Base-by-base conservation (phyloP, 2,888 invertebrate genomes). In the Phaonia tiefii region DNA sequence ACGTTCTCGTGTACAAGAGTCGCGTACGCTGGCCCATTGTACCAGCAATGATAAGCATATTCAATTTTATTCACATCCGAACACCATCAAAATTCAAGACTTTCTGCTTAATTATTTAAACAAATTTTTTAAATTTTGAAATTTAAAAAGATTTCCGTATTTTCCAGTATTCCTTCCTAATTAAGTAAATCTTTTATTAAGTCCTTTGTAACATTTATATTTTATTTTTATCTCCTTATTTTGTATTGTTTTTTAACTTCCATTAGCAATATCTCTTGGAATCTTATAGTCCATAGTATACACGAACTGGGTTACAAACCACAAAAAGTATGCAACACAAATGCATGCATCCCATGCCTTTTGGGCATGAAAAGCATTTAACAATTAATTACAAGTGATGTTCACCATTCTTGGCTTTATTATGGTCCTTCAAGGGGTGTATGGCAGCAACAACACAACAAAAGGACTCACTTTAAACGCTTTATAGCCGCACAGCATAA, bases 361-460 rank as follows among this genome's bases (percentile, higher is more conserved):
- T 66, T 46, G 46, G 67, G 44, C 75, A 69, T 46, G 11, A 31
- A 51, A 72, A 51, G 20, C 67, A 63, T 72, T 72, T 60, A 75
- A 67, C 25, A 79, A 71, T 75, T 79, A 75, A 67, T 79, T 79
- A 31, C 37, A 72, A 25, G 60, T 15, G 46, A 15, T 46, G 15
- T 46, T 15, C 15, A 15, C 2, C 44, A 15, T 15, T 13, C 15
- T 46, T 46, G 46, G 46, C 15, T 46, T 15, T 46, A 15, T 15
- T 46, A 46, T 46, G 46, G 5, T 1, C 5, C 15, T 15, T 46
- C 46, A 46, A 15, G 5, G 31, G n/a, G 4, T 44, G 37, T 37
- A 7, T 37, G 10, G 11, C 10, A 44, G 10, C n/a, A n/a, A 44
- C 42, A 44, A 44, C 11, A 44, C 42, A 44, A 2, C 2, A 13